These are phyloP conservation scores for Rosalia funebris DNA, from an alignment of 2,888 invertebrate species.

Conservation along the genomic window DNA sequence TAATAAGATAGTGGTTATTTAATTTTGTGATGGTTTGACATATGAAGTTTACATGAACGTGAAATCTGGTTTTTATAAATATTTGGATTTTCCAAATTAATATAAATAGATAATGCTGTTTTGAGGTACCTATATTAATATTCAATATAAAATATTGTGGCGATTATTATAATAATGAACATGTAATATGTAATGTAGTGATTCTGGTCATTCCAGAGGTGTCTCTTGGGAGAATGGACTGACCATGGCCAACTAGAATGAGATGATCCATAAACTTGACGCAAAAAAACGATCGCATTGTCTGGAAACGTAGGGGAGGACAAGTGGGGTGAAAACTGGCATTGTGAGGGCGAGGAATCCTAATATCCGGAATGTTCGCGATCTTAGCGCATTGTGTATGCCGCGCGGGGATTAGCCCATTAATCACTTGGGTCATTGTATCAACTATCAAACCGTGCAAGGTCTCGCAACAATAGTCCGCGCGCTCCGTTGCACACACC, in stretches of 20 bases:
- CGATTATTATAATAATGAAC: too few species aligned
- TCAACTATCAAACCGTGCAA: conserved; percentile 66
- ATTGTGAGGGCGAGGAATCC: conserved; percentile 60
- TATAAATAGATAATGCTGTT: too few species aligned
- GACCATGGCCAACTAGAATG: conserved; percentile 16
- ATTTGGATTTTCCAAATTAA: too few species aligned
- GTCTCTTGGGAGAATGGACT: background rate
- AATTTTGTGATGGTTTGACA: too few species aligned
- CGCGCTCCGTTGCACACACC: conserved; percentile 60
- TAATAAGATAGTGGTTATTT: too few species aligned
- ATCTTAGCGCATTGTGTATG: conserved; percentile 65
- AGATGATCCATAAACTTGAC: conserved; percentile 20
- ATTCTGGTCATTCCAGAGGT: too few species aligned
- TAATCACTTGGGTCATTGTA: conserved; percentile 67
- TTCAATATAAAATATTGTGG: too few species aligned
- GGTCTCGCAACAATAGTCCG: conserved; percentile 64
- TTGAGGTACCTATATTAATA: too few species aligned
- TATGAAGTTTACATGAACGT: too few species aligned
- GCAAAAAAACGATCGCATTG: conserved; percentile 25
- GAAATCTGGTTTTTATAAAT: too few species aligned
- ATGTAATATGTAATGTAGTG: too few species aligned
- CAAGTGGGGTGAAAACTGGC: conserved; percentile 30
- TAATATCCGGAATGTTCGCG: conserved; percentile 66
- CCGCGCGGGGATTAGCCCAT: conserved; percentile 66
- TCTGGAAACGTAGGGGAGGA: conserved; percentile 39